Evolutionary conservation across 2,888 invertebrate genomes (phyloP).

Genomic region (Aspidiotus rigidus): DNA sequence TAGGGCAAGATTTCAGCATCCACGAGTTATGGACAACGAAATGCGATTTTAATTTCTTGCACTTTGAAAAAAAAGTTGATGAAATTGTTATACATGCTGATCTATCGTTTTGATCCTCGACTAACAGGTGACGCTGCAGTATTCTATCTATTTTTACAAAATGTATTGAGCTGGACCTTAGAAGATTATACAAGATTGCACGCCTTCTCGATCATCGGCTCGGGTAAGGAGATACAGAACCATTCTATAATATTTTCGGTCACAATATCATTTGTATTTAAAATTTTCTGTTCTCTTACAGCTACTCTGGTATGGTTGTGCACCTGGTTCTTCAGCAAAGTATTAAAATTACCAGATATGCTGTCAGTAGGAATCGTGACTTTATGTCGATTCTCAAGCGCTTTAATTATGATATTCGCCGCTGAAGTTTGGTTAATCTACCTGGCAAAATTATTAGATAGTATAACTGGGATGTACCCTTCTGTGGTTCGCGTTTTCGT

Average conservation of each 20-base stretch:
- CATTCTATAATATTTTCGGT: too few species aligned
- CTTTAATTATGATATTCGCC: not conserved
- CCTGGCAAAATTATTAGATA: not conserved
- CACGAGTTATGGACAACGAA: too few species aligned
- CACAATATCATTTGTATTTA: too few species aligned
- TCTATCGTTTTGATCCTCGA: too few species aligned
- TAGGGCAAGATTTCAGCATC: too few species aligned
- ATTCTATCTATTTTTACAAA: slow-evolving; percentile 2
- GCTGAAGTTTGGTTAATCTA: not conserved
- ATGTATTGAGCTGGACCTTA: not conserved
- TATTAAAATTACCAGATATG: not conserved
- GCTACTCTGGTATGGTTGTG: not conserved
- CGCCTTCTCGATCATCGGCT: too few species aligned
- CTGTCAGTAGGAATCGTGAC: not conserved
- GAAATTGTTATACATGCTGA: too few species aligned
- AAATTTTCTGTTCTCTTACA: not conserved
- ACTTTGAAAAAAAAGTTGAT: too few species aligned
- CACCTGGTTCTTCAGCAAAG: not conserved
- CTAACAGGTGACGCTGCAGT: not conserved
- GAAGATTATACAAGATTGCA: too few species aligned
- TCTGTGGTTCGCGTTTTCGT: not conserved
- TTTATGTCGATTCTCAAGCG: not conserved
- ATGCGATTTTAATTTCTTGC: too few species aligned
- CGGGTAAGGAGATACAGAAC: too few species aligned
- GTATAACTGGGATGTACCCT: not conserved